Evolutionary conservation across 2,113 vertebrate genomes (phyloP).

Genomic region (Sphaerodactylus townsendi): DNA sequence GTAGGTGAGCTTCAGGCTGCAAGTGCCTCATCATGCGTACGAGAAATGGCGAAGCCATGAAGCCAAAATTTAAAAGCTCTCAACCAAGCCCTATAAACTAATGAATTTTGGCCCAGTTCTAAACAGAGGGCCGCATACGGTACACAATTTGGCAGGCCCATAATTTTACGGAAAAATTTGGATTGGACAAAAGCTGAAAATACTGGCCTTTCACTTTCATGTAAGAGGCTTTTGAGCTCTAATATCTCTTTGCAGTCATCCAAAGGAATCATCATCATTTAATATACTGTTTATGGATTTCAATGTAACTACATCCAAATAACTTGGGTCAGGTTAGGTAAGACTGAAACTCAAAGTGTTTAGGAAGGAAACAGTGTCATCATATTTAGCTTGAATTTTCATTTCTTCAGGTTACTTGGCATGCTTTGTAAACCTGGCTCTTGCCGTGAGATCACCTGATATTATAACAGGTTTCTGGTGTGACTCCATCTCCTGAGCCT

Average conservation of each 20-base stretch:
- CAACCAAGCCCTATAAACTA: too few species aligned
- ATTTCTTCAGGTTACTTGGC: slow-evolving; percentile 9
- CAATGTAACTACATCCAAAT: slow-evolving; percentile 3
- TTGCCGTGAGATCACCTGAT: not conserved
- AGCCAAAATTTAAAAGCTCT: too few species aligned
- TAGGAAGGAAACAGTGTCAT: not conserved
- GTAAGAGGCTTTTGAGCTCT: not conserved
- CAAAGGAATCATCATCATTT: not conserved
- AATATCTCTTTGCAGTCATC: not conserved
- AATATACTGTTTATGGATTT: not conserved
- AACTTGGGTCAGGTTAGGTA: not conserved
- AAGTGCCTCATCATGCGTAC: too few species aligned
- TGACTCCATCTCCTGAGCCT: too few species aligned
- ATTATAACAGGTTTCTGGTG: not conserved
- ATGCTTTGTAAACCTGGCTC: slow-evolving; percentile 8
- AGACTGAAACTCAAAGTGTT: not conserved
- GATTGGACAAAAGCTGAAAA: not conserved
- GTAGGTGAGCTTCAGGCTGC: too few species aligned
- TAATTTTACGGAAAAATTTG: too few species aligned
- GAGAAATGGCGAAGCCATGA: too few species aligned
- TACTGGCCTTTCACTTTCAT: not conserved
- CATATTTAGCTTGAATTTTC: slow-evolving; percentile 30
- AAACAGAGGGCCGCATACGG: too few species aligned
- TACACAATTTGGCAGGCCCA: too few species aligned
- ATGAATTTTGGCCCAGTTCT: too few species aligned